These are phyloP conservation scores for Penaeus monodon DNA, from an alignment of 2,888 invertebrate species.

Conservation along the genomic window DNA sequence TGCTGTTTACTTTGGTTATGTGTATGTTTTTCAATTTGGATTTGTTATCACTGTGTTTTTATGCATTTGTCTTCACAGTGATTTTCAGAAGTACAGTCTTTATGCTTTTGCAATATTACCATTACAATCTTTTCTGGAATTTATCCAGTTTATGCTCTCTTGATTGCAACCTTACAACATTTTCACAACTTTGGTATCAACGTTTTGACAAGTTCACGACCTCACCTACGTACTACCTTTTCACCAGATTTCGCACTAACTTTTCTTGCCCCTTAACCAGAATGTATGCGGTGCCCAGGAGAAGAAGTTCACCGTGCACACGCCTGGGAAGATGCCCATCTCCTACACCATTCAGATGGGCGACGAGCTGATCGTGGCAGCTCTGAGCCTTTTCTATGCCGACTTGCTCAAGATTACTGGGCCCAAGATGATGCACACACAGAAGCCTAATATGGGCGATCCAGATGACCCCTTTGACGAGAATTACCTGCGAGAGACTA, in stretches of 20 bases:
- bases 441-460: conserved; percentile 75
- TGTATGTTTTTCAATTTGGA: too few relatives aligned
- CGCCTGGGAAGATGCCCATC: conserved; percentile 78
- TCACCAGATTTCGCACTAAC: not conserved
- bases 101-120: too few relatives aligned
- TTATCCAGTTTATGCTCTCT: too few relatives aligned
- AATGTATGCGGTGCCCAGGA: conserved; percentile 91
- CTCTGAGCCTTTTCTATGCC: conserved; percentile 86
- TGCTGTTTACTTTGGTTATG: too few relatives aligned
- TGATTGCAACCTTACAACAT: too few relatives aligned
- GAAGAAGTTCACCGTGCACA: conserved; percentile 82
- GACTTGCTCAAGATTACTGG: conserved; percentile 90
- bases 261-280: conserved; percentile 67
- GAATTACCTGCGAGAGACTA: conserved; percentile 89
- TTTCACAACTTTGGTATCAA: too few relatives aligned
- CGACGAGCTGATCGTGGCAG: conserved; percentile 93
- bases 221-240: not conserved
- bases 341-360: conserved; percentile 83
- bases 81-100: conserved; percentile 72
- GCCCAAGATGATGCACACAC: conserved; percentile 78
- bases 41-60: conserved; percentile 68
- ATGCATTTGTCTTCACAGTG: conserved; percentile 87
- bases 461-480: conserved; percentile 95
- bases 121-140: too few relatives aligned
- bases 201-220: too few relatives aligned